Conservation (phyloP, 2,797 vertebrate species). For the Bufotes viridis region DNA sequence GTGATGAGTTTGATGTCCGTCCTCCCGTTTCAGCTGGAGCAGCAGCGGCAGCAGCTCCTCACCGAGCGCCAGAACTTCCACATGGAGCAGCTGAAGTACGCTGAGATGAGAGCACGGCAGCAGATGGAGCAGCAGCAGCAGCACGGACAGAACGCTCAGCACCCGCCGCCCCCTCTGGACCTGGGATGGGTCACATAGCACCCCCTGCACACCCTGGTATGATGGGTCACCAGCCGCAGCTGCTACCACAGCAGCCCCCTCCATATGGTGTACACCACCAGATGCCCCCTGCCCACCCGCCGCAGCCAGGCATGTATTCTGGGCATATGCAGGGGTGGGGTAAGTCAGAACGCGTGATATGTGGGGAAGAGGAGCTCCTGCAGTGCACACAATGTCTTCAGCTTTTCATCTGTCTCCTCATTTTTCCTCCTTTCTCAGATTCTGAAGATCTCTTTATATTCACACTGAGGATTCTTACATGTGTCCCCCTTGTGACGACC, state of each 20-base stretch:
- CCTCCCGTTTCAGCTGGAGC: conserved; percentile 81
- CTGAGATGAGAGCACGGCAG: conserved; percentile 92
- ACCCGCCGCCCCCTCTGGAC: conserved; percentile 64
- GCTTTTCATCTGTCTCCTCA: background rate
- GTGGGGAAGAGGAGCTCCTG: background rate
- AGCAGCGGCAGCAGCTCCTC: conserved; percentile 95
- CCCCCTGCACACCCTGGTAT: conserved; percentile 75
- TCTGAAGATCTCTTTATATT: no score
- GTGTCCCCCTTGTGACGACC: no score
- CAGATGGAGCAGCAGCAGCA: conserved; percentile 91
- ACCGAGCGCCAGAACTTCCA: conserved; percentile 97
- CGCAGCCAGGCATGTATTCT: conserved; percentile 81
- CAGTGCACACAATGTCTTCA: background rate
- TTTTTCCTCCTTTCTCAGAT: background rate
- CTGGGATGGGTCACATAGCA: conserved; percentile 72
- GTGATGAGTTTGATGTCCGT: background rate
- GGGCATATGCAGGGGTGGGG: background rate
- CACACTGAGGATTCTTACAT: no score
- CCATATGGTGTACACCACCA: conserved; percentile 91
- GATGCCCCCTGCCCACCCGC: conserved; percentile 89
- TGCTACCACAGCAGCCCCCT: conserved; percentile 72
- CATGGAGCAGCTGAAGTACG: conserved; percentile 99
- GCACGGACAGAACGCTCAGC: conserved; percentile 71
- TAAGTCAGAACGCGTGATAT: background rate
- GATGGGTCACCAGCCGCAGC: conserved; percentile 69